Evolutionary conservation across 2,888 invertebrate species (phyloP), one percentile per base, ranked within the genome.

Genomic region (Ormyrus labotus): DNA sequence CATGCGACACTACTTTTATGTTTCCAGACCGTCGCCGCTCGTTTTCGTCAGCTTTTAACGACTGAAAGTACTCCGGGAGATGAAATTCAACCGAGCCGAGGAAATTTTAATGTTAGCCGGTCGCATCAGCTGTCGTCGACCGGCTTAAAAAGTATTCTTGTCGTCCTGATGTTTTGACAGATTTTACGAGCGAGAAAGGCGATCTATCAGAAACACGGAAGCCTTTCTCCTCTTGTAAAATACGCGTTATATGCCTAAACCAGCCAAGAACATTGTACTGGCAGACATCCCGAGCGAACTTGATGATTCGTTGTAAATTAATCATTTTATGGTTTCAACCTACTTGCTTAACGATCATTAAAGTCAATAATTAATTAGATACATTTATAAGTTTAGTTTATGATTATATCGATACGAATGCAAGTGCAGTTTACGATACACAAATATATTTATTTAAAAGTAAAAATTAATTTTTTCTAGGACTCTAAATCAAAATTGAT

Each of bases 141-240:
- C 60, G 51, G 9, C 51, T 69, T 63, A 48, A 19, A 34, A 55
- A 69, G 48, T 76, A 69, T 61, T 69, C 63, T 76, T 48, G 63
- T 55, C 69, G 19, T 55, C 48, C 19, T 0, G 11, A 69, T 70
- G 50, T 77, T 70, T 77, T 64, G 70, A 77, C 77, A 77, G 57
- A 64, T 77, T 77, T 77, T 77, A 77, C 19, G 60, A 34, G 57
- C 75, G 63, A 9, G n/a, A 58, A 70, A 70, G 57, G 64, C 11
- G n/a, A 77, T 70, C 48, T 58, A 64, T 75, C 53, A 68, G 61
- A 73, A 61, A 34, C 47, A 48, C 63, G 57, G 70, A 70, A 77
- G 57, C 58, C 61, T 70, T 70, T 64, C 69, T 77, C 60, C 13
- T 19, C 51, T 47, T 19, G 50, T 48, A 70, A 55, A 77, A 64